Base-by-base conservation (phyloP, 2,797 vertebrate species). In the Eutrigla gurnardus region DNA sequence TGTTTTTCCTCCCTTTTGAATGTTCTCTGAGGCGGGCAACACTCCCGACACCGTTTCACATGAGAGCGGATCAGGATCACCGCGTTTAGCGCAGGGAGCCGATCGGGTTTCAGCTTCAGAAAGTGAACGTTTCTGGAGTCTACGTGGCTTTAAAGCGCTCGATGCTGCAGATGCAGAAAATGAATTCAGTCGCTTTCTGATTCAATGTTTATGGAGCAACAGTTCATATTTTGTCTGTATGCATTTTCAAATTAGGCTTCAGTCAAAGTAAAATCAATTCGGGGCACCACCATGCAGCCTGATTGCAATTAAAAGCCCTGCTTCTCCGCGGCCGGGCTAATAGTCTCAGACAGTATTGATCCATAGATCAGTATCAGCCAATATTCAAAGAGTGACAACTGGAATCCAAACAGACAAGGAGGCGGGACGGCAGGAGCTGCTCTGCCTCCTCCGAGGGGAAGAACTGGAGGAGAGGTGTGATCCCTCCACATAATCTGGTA, bases 251-350 rank as follows among this genome's bases (percentile, higher is more conserved):
- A 25, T 60, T 2, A 57, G 15, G 32, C 71, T 32, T 58, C 58
- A 52, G 65, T 73, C 76, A 42, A 58, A 70, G 66, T 70, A 67
- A 87, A 87, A 90, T 91, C 89, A 74, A 92, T 92, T 0, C 3
- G 2, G 25, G 25, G 25, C 25, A 25, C 25, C 25, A 25, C 25
- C 25, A 25, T 25, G 52, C 60, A 11, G 70, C 70, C 65, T 83
- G 76, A 88, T 88, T 86, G 82, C 85, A 84, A 90, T 90, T 88
- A 87, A 77, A 82, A 79, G 73, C 57, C 33, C 39, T 63, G 65
- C 25, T 82, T 47, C 65, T 64, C 40, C 33, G 75, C 71, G 77
- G 50, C 60, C n/a, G 6, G 37, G 80, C 86, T 89, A 87, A 89
- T 73, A 45, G 83, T 57, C 52, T 45, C 70, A 70, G 87, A 83